Base-by-base conservation (phyloP, 2,888 invertebrate genomes). In the Oscheius onirici region DNA sequence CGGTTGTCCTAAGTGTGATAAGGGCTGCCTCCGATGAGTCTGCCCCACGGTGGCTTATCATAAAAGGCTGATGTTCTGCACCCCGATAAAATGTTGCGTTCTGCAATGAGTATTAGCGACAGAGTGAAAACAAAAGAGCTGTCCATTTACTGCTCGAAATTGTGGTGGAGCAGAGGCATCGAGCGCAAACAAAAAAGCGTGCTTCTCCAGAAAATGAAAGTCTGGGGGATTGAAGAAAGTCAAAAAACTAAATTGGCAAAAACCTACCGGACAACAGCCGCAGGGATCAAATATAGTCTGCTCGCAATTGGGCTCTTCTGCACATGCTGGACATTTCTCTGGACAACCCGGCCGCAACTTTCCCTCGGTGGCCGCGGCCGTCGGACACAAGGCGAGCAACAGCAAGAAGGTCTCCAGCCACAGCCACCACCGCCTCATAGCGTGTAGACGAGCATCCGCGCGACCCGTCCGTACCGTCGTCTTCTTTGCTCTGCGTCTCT, bases 221-320 rank as follows among this genome's bases (percentile, higher is more conserved):
- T 46, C 49, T 17, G 44, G 63, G 28, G 17, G 44, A 60, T 26
- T 43, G 20, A 43, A 28, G 3, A 22, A 10, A 24, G 1, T n/a
- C n/a, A 55, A 55, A 22, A 24, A 17, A 17, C 17, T 22, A 17
- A 10, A 49, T 49, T 10, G 17, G 10, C 15, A 17, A 55, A 26
- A 46, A 77, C 75, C 54, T 26, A 80, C 80, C 71, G 75, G 68
- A 55, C 80, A 80, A 66, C 80, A 80, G 54, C 75, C 71, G 65
- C 80, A 80, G 40, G 77, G 74, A 57, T 80, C 80, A 17, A 69
- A 49, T 15, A 73, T 71, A 8, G 73, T 63, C 15, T 74, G 66
- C 58, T 61, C 46, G 40, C 78, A 78, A 41, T 49, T 57, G 5
- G 46, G 15, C 51, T 75, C 72, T 11, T 54, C 68, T 40, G 70